Conservation (phyloP, 53 echinoderm and acorn worm species). For the Echinometra lucunter region DNA sequence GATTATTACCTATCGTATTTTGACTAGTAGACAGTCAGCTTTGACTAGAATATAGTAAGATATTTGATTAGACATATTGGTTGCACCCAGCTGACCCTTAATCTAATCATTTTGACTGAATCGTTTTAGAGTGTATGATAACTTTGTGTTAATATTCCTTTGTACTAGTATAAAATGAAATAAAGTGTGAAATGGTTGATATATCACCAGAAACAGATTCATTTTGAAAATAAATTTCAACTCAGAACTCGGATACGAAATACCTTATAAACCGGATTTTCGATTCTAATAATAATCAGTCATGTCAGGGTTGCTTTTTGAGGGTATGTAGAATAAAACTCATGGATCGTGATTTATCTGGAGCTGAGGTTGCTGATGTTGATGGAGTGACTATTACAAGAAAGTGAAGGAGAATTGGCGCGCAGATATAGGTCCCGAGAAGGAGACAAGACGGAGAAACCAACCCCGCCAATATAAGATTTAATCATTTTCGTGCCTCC, state of each 20-base stretch:
- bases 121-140: too few relatives aligned
- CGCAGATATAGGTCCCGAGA: neutral
- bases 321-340: neutral
- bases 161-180: too few relatives aligned
- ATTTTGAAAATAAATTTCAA: neutral
- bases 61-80: too few relatives aligned
- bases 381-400: slow-evolving; percentile 52
- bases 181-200: too few relatives aligned
- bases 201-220: too few relatives aligned
- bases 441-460: neutral
- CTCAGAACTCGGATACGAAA: neutral
- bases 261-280: neutral
- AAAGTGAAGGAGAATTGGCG: slow-evolving; percentile 18
- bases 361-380: neutral
- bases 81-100: too few relatives aligned
- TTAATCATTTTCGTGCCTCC: slow-evolving; percentile 70
- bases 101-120: too few relatives aligned
- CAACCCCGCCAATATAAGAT: slow-evolving; percentile 56
- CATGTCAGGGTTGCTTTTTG: neutral
- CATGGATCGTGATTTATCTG: neutral
- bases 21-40: too few relatives aligned
- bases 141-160: too few relatives aligned
- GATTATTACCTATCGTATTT: too few relatives aligned
- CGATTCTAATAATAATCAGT: neutral
- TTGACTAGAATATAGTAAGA: too few relatives aligned